Conservation (phyloP, 2,113 vertebrate genomes). For the Corythornis vintsioides region DNA sequence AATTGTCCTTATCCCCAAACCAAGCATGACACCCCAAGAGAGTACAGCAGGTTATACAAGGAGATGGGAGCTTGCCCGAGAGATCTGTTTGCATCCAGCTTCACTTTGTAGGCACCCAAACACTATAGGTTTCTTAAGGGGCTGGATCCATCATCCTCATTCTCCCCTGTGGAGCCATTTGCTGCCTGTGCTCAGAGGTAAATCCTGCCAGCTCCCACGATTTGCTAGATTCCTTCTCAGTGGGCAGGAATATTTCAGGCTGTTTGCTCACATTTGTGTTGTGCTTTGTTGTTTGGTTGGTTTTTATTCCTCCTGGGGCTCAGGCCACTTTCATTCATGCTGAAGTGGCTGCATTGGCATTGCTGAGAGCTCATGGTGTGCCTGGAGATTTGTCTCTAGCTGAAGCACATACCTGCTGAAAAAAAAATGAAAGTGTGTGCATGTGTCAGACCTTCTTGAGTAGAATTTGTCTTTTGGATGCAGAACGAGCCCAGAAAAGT, state of each 20-base stretch:
- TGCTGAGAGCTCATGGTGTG: neutral
- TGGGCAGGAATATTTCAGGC: neutral
- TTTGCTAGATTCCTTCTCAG: neutral
- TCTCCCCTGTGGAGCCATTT: fast-evolving
- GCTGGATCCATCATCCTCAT: fast-evolving
- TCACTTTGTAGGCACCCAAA: neutral
- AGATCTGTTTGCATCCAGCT: neutral
- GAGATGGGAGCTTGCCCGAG: neutral
- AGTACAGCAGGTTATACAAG: neutral
- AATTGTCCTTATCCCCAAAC: neutral
- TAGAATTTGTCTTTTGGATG: neutral
- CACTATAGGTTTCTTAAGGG: neutral
- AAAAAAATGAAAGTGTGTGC: neutral
- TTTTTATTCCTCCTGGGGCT: neutral
- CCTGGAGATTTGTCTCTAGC: neutral
- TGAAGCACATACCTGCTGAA: neutral
- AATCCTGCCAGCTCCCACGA: neutral
- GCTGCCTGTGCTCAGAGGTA: neutral
- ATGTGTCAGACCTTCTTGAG: neutral
- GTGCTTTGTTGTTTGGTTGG: too few species aligned
- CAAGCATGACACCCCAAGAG: neutral
- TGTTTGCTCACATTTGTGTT: neutral
- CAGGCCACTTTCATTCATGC: neutral
- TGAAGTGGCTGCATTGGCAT: neutral
- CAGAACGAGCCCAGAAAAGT: neutral